phyloP scores from a whole-genome alignment of 2,113 vertebrate genomes.

The Helogale parvula region DNA sequence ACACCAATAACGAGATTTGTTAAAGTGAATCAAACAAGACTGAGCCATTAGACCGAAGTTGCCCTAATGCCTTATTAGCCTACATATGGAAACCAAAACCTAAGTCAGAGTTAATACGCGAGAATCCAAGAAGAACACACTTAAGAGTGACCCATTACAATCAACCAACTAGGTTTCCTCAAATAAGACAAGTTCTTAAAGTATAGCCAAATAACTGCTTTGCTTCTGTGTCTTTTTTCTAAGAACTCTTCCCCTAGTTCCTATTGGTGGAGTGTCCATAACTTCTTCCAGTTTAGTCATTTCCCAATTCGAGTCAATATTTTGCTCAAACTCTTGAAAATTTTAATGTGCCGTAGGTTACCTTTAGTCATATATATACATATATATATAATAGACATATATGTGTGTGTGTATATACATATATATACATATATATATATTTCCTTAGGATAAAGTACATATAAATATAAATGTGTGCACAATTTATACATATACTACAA shows the following conservation, averaged over 20 bases:
- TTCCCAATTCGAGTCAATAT: background rate
- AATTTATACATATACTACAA: background rate
- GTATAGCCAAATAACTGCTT: background rate
- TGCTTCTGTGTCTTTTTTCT: background rate
- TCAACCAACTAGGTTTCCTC: background rate
- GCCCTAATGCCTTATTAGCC: background rate
- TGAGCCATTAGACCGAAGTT: background rate
- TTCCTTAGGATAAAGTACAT: background rate
- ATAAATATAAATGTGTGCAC: background rate
- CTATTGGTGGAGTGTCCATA: background rate
- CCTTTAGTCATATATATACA: background rate
- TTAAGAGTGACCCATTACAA: background rate
- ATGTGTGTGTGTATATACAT: background rate
- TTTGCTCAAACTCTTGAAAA: background rate
- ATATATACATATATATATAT: background rate
- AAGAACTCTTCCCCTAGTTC: background rate
- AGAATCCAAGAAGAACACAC: background rate
- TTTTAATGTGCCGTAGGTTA: background rate
- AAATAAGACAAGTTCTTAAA: background rate
- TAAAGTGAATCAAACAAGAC: background rate
- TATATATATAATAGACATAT: no score
- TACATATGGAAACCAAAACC: background rate
- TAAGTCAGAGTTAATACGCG: background rate
- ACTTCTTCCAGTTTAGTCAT: background rate
- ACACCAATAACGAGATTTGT: background rate